These are phyloP conservation scores for Orestias chungarensis DNA, from an alignment of 2,797 vertebrate species.

Conservation along the genomic window DNA sequence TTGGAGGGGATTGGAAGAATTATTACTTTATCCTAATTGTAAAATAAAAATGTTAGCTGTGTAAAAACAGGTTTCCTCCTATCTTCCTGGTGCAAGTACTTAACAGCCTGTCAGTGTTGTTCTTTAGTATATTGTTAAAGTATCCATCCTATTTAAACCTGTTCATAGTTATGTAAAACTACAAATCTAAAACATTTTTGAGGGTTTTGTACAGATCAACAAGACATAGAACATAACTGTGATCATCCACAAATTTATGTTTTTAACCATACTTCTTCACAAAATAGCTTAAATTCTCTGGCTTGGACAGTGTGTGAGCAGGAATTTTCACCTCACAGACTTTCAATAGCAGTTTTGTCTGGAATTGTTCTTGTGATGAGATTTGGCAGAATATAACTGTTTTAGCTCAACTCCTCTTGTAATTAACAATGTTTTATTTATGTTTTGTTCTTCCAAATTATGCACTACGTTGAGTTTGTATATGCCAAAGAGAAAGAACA, in stretches of 20 bases:
- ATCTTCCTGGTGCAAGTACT: neutral
- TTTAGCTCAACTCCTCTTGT: too few relatives aligned
- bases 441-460: neutral
- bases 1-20: conserved; percentile 21
- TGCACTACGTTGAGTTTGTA: neutral
- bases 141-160: neutral
- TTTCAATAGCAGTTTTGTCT: neutral
- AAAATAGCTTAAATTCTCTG: neutral
- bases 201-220: neutral
- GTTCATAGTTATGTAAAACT: neutral
- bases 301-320: neutral
- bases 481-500: neutral
- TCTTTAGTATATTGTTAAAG: neutral
- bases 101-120: neutral
- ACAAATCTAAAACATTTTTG: neutral
- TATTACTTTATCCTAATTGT: neutral
- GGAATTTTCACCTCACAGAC: neutral
- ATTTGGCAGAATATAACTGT: too few relatives aligned
- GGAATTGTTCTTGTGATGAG: neutral
- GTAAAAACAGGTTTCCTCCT: neutral
- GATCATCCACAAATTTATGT: neutral
- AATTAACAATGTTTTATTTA: neutral
- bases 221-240: neutral
- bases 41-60: neutral
- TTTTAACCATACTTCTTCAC: neutral